Conservation (phyloP, 1,140 invertebrate genomes). For the Gonatopus flavifemur region DNA sequence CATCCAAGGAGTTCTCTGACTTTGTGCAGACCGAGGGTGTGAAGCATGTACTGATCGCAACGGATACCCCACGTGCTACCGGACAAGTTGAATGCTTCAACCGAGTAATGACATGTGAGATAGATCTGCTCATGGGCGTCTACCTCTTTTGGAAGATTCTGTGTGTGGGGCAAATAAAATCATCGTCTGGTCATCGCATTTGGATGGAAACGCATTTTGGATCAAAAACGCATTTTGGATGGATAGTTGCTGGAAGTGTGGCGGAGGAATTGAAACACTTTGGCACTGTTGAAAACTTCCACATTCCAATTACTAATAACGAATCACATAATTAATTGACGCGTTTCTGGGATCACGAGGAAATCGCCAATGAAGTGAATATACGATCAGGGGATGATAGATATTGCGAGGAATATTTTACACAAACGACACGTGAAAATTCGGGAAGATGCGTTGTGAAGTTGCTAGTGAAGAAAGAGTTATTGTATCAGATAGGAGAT, state of each 20-base stretch:
- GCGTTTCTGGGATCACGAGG: not conserved
- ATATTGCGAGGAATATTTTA: not conserved
- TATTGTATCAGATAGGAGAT: not conserved
- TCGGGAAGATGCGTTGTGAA: not conserved
- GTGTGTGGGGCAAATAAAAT: too few relatives aligned
- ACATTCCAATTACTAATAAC: not conserved
- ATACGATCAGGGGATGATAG: not conserved
- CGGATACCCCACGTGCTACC: conserved; percentile 33
- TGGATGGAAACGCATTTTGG: too few relatives aligned
- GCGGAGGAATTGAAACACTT: too few relatives aligned
- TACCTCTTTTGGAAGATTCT: too few relatives aligned
- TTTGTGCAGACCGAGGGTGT: conserved; percentile 10
- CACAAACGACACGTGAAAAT: not conserved
- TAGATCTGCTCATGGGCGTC: too few relatives aligned
- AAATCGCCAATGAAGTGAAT: not conserved
- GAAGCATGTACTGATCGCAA: conserved; percentile 18
- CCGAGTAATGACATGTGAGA: too few relatives aligned
- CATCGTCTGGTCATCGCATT: too few relatives aligned
- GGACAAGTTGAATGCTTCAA: conserved; percentile 41
- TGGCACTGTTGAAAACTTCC: not conserved
- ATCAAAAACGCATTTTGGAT: too few relatives aligned
- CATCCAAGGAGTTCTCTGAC: conserved; percentile 6
- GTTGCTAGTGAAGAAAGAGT: not conserved
- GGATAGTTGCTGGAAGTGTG: too few relatives aligned
- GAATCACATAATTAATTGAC: not conserved